Evolutionary conservation across 2,888 invertebrate species (phyloP), one percentile per base, ranked within the genome.

Genomic region (Synanthedon tipuliformis): DNA sequence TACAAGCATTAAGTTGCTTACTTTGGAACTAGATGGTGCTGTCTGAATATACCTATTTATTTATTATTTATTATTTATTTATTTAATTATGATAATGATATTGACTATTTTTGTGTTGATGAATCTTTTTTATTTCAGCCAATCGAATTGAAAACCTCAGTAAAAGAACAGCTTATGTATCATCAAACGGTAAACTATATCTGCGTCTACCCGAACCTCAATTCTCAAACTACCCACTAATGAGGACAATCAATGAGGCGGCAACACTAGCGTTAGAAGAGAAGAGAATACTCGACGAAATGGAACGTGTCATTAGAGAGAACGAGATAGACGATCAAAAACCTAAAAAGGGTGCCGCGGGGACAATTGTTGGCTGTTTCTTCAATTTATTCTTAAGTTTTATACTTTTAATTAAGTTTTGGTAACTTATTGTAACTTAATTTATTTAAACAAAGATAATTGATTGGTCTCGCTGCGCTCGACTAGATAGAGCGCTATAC

Each of bases 241-340:
- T 95, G 82, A 89, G 92, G 51, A 89, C 92, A 0, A 92, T 95
- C 52, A 93, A 94, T 67, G 89, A 90, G 55, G 92, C 91, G 0
- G 83, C 93, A 1, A 76, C 82, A 0, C 70, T 90, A 8, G 82
- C 91, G 0, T 68, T 88, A 60, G 85, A 87, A 65, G 88, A 90
- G 61, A 87, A 87, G 65, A 79, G 79, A 53, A 89, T 91, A 51
- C 55, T 77, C 10, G 79, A 82, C 16, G 89, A 88, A 61, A 81
- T 88, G 62, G 78, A 84, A 7, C 71, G 81, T 16, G 71, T 88
- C 1, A 81, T 82, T 52, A 73, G 65, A 50, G 75, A 76, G 50
- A 85, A 83, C 51, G 86, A 88, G 51, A 78, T 87, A 41, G 78
- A 84, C 10, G 88, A 89, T 50, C 81, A 70, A 41, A 63, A 63